Base-by-base conservation (phyloP, 2,797 vertebrate species). In the Lophura swinhoii region DNA sequence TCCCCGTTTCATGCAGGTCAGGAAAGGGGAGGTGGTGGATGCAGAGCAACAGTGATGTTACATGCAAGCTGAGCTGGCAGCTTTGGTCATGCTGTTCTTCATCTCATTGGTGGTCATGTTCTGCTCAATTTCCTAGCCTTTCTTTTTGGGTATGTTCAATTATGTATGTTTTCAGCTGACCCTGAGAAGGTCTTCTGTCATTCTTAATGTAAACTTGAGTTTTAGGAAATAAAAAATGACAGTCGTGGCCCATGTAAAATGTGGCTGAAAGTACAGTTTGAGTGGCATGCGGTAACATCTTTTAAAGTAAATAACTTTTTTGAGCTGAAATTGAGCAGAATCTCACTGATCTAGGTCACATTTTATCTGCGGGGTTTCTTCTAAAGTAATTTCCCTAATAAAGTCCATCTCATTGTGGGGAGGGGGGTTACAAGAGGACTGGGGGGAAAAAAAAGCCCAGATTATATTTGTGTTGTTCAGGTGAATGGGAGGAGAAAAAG, bases 321-420 rank as follows among this genome's bases (percentile, higher is more conserved):
- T 77, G 35, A 83, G 62, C 39, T 14, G 70, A 66, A 78, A 70
- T 85, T 72, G 80, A 46, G 41, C 22, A 56, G 55, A 46, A 63
- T 49, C 14, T 76, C n/a, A 8, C n/a, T 71, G 24, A 91, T 93
- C 37, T 84, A 70, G 88, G 84, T 94, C 64, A 74, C 55, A 46
- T 75, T 74, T 94, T 95, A 91, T 95, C 92, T 94, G 88, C 76
- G 69, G 71, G 53, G 83, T 84, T 93, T 96, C 58, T 90, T 89
- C n/a, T 81, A 83, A 87, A 90, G 78, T 70, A n/a, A 87, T 96
- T 91, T 91, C 20, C 63, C 70, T 91, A 87, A 66, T 93, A 69
- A 94, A 56, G 70, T 84, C 71, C 48, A 20, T 83, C 59, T 90
- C 68, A 81, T 87, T 17, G 13, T 49, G 55, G 28, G 44, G n/a